Base-by-base conservation (phyloP, 2,797 vertebrate species). In the Girardinus metallicus region DNA sequence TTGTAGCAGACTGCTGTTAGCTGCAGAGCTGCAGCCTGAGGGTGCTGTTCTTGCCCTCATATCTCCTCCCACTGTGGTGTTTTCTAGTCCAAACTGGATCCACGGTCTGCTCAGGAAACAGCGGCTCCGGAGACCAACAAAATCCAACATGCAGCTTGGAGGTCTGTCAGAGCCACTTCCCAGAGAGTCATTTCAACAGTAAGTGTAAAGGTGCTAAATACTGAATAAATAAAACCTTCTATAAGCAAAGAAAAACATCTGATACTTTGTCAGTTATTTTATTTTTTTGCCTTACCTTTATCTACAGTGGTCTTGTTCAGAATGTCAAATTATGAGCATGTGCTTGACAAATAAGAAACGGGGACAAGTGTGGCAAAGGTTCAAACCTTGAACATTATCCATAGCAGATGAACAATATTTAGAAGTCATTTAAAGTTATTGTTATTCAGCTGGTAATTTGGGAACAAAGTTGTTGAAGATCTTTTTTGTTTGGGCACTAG, bases 51-150 rank as follows among this genome's bases (percentile, higher is more conserved):
- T 77, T 73, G 71, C 15, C 26, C 26, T 43, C n/a, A 81, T 23
- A 79, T 39, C 72, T 79, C 73, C 81, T 77, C 84, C 83, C 82
- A 73, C 74, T 86, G 31, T 82, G 16, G 76, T 79, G 31, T 39
- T 74, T 87, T 92, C 73, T 60, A 93, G 90, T 76, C 75, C 83
- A 77, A 74, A 31, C 57, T 60, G 83, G 78, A 87, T 75, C 88
- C 36, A 8, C 31, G 0, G 57, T 2, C 60, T 91, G 86, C 73
- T 12, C 44, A 0, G 73, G 2, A 9, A 47, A 0, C 18, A 41
- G 23, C 68, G 23, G 41, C 53, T 2, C 2, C 1, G 1, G 2
- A 26, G 0, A 31, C 21, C 36, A 0, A 0, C 0, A 0, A 4
- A 31, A 0, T 41, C 2, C 46, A 1, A 15, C 4, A 0, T 94